Evolutionary conservation across 2,113 vertebrate genomes (phyloP).

Genomic region (Anthoscopus minutus): DNA sequence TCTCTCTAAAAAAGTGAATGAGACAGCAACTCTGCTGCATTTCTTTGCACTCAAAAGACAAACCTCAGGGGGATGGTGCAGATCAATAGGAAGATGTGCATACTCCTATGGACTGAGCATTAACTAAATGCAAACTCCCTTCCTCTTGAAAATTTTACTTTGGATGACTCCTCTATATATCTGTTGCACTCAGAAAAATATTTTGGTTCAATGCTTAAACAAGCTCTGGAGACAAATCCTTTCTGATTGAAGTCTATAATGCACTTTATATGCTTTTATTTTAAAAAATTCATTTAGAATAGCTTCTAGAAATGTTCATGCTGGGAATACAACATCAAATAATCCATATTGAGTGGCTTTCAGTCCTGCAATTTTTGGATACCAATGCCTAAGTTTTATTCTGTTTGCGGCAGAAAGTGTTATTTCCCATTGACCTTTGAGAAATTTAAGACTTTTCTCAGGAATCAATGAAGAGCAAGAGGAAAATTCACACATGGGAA

Average conservation of each 20-base stretch:
- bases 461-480: background rate
- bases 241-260: background rate
- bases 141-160: background rate
- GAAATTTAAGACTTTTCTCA: conserved; percentile 1
- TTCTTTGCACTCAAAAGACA: background rate
- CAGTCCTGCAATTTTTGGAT: background rate
- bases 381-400: background rate
- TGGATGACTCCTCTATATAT: background rate
- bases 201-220: background rate
- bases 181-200: background rate
- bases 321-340: background rate
- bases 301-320: background rate
- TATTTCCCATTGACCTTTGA: background rate
- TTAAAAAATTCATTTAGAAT: background rate
- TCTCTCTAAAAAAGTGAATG: background rate
- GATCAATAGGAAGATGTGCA: background rate
- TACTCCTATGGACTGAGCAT: background rate
- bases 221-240: background rate
- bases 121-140: background rate
- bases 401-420: background rate
- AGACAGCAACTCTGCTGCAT: background rate
- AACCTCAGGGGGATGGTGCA: background rate
- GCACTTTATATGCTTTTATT: background rate
- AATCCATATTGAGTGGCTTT: background rate
- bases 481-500: conserved; percentile 26